Base-by-base conservation (phyloP, 2,888 invertebrate species). In the Ochropacha duplaris region DNA sequence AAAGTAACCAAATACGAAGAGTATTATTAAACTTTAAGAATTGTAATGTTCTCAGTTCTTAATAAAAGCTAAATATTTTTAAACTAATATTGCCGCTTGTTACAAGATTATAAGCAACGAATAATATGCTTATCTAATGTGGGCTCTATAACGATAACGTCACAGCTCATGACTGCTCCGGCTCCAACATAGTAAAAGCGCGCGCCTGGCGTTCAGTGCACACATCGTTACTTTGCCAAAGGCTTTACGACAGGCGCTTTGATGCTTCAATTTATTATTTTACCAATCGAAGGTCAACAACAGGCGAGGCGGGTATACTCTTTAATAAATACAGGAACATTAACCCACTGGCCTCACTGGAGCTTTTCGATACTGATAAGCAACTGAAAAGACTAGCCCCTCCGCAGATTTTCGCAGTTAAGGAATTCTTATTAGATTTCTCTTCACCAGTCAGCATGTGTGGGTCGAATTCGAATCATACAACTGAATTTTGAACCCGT, bases 181-280 rank as follows among this genome's bases (percentile, higher is more conserved):
- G 9, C 19, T 44, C 22, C 49, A 22, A 16, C 12, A 58, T 59
- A 49, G 50, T 36, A 50, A 49, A 44, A 50, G 34, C 22, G 26
- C 56, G 56, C 62, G 61, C 50, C 54, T 67, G 55, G 50, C 59
- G 39, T 55, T 54, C 24, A 65, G 55, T 39, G 65, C 57, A 65
- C 61, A 65, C 61, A 64, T 66, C 57, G 39, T 65, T 62, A 62
- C 57, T 59, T 54, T 67, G 39, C 34, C 19, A 50, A 50, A 36
- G 50, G 31, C 44, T 57, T 57, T 54, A 24, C 28, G 50, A 39
- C 55, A 50, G 60, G 60, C 57, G 55, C 50, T 57, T 24, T 28
- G 57, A 36, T 22, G 52, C 52, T 52, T 22, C 34, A 52, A 31
- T 19, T 28, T 31, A 31, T 19, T 39, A 9, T 19, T 19, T 19